Base-by-base conservation (phyloP, 1,140 invertebrate genomes). In the Euura lappo region DNA sequence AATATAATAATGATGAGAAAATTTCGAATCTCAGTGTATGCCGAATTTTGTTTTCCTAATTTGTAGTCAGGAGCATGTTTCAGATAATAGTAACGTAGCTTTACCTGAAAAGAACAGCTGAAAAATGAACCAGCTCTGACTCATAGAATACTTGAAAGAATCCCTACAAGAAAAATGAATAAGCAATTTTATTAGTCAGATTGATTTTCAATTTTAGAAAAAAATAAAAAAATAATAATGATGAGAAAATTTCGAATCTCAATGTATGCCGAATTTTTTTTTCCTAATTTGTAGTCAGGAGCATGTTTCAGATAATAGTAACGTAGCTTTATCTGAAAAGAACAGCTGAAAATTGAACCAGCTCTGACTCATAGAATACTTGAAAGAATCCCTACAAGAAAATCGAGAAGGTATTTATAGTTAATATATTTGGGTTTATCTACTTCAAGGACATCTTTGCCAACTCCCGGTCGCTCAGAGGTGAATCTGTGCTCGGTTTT, bases 401-500 rank as follows among this genome's bases (percentile, higher is more conserved):
- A 28, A 28, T 28, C 28, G 1, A 28, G 28, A 28, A 0, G 60
- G 60, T 64, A 13, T 64, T 10, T 64, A 64, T 64, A 10, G 13
- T 13, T 10, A 10, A 64, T 64, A 64, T 64, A 13, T 64, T 10
- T 64, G 13, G 8, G 13, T 64, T 28, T 28, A 28, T 28, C 28
- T 28, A 28, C 28, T 87, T 86, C 6, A 88, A 96, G 95, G 88
- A 92, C 90, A 79, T 88, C 90, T 75, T 91, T 98, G 79, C 96
- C 97, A 82, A 94, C 93, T 79, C 92, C 93, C 74, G 96, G 97
- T 91, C 94, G 95, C 84, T 94, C 94, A 79, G 96, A 98, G 88
- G 95, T 97, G 87, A 97, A 95, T 86, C 91, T 98, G 69, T 98
- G 97, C 96, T 96, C 96, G 72, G 95, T 98, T 76, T 88, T 99